These are phyloP conservation scores for Trichogramma evanescens DNA, from an alignment of 2,888 invertebrate species.

Conservation along the genomic window DNA sequence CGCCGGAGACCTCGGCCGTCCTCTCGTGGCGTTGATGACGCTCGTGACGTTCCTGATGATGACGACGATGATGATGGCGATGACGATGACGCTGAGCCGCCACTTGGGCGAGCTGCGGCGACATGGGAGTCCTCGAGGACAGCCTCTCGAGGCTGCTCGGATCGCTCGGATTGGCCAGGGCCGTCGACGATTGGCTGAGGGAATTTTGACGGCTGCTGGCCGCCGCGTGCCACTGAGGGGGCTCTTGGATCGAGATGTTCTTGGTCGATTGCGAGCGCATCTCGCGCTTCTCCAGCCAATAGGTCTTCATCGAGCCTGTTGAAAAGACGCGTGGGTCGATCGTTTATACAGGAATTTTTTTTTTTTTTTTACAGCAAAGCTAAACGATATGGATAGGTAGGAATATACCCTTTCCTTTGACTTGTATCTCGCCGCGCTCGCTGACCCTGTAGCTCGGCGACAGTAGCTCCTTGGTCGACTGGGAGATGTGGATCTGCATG, in stretches of 20 bases:
- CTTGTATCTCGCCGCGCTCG: constrained; percentile 77
- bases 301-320: constrained; percentile 77
- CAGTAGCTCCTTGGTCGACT: constrained; percentile 73
- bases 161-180: constrained; percentile 14
- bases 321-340: background rate
- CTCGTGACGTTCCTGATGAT: constrained; percentile 29
- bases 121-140: constrained; percentile 25
- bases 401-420: constrained; percentile 77
- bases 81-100: no score
- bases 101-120: constrained; percentile 15
- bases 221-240: constrained; percentile 43
- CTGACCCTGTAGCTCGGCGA: constrained; percentile 66
- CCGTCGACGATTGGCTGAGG: background rate
- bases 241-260: constrained; percentile 37
- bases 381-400: background rate
- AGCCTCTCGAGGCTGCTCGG: constrained; percentile 9
- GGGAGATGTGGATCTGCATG: constrained; percentile 92
- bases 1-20: constrained; percentile 43
- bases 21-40: constrained; percentile 5
- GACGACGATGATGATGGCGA: constrained; percentile 5
- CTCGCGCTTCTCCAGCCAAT: constrained; percentile 74
- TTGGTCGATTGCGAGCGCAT: constrained; percentile 52
- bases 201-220: constrained; percentile 30
- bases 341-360: background rate
- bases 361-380: background rate